These are phyloP conservation scores for Ferdinandea cuprea DNA, from an alignment of 2,888 invertebrate species.

Conservation along the genomic window DNA sequence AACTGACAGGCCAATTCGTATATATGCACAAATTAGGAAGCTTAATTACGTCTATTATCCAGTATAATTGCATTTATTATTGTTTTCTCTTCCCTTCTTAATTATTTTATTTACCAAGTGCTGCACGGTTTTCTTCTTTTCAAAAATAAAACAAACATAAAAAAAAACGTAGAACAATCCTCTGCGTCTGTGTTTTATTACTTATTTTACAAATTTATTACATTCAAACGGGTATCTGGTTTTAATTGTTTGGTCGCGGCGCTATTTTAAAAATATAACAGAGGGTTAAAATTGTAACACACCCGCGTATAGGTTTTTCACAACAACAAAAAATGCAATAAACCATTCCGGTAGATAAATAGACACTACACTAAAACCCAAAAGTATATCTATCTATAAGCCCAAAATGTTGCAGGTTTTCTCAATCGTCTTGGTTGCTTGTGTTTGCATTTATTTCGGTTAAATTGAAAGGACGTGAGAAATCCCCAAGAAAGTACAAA, in stretches of 20 bases:
- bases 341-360: slow-evolving; percentile 49
- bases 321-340: slow-evolving; percentile 56
- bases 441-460: slow-evolving; percentile 64
- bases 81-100: slow-evolving; percentile 56
- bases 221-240: slow-evolving; percentile 55
- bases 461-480: slow-evolving; percentile 74
- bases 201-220: slow-evolving; percentile 70
- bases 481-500: slow-evolving; percentile 67
- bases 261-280: slow-evolving; percentile 55
- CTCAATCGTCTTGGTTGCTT: slow-evolving; percentile 2
- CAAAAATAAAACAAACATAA: background rate
- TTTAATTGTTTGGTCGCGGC: slow-evolving; percentile 67
- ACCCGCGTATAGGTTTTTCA: slow-evolving; percentile 30
- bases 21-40: slow-evolving; percentile 69
- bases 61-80: slow-evolving; percentile 70
- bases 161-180: slow-evolving; percentile 34
- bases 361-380: slow-evolving; percentile 46
- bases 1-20: slow-evolving; percentile 50
- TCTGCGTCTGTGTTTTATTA: slow-evolving; percentile 69
- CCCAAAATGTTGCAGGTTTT: slow-evolving; percentile 59
- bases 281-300: slow-evolving; percentile 58
- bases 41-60: slow-evolving; percentile 69
- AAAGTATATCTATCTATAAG: slow-evolving; percentile 41
- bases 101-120: slow-evolving; percentile 65
- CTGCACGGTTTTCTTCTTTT: slow-evolving; percentile 17